These are phyloP conservation scores for Capromys pilorides DNA, from an alignment of 2,797 vertebrate species.

Conservation along the genomic window DNA sequence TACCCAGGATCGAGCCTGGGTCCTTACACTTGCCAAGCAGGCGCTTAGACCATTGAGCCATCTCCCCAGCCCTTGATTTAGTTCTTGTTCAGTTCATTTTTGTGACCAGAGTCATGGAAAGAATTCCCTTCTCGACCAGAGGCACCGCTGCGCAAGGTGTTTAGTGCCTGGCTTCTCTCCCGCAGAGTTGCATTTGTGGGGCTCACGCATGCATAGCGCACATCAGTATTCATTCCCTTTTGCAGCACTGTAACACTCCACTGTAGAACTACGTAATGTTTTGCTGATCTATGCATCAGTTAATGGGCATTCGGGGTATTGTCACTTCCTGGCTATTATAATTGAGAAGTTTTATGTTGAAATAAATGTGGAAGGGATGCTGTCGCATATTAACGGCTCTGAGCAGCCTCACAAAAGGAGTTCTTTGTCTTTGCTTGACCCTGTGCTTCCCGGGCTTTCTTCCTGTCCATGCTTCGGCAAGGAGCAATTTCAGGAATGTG, in stretches of 20 bases:
- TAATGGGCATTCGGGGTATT: background rate
- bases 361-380: background rate
- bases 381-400: background rate
- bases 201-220: background rate
- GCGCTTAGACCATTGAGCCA: too few species aligned
- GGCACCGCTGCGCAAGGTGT: background rate
- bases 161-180: background rate
- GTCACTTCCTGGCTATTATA: background rate
- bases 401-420: background rate
- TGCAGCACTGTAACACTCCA: background rate
- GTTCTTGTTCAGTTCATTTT: background rate
- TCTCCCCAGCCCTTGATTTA: background rate
- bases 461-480: background rate
- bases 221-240: background rate
- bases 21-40: too few species aligned
- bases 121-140: background rate
- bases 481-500: background rate
- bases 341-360: background rate
- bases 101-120: background rate
- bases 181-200: background rate
- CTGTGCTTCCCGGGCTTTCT: background rate
- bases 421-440: background rate
- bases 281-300: background rate
- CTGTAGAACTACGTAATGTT: background rate
- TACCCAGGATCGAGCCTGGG: too few species aligned